These are phyloP conservation scores for Campoletis raptor DNA, from an alignment of 2,888 invertebrate species.

Conservation along the genomic window DNA sequence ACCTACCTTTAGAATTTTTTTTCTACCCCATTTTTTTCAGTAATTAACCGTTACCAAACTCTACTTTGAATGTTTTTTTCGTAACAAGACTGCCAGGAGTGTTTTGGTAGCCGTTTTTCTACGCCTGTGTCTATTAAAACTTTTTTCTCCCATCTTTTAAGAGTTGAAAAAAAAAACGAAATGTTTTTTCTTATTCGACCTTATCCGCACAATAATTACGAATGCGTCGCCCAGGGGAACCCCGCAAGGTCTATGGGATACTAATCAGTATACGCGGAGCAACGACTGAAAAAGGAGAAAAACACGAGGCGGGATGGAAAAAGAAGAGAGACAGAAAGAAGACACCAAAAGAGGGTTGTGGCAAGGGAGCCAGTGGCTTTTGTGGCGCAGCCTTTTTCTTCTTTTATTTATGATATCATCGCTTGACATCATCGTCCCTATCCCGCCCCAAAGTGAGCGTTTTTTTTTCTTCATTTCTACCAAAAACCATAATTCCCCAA, in stretches of 20 bases:
- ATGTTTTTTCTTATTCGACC: conserved; percentile 38
- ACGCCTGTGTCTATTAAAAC: neutral
- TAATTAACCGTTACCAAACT: neutral
- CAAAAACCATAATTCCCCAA: conserved; percentile 70
- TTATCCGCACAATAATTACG: conserved; percentile 72
- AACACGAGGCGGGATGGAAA: conserved; percentile 25
- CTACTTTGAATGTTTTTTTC: neutral
- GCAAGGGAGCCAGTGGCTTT: conserved; percentile 46
- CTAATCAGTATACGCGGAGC: conserved; percentile 70
- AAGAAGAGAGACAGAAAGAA: conserved; percentile 37
- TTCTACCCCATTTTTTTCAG: neutral
- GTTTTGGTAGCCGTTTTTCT: neutral
- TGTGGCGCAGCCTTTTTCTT: conserved; percentile 66
- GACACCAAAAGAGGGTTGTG: conserved; percentile 19
- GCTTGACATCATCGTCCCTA: conserved; percentile 66
- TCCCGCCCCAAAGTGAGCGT: conserved; percentile 37
- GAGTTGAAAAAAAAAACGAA: neutral
- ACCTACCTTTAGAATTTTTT: conserved; percentile 17
- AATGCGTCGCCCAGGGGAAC: conserved; percentile 66
- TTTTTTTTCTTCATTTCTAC: conserved; percentile 37
- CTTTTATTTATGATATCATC: conserved; percentile 76
- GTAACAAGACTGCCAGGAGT: neutral
- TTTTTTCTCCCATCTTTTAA: neutral
- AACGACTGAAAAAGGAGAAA: conserved; percentile 57
- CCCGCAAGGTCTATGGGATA: conserved; percentile 67